phyloP scores from a whole-genome alignment of 1,140 invertebrate genomes.

The Oncopodura yosiiana region DNA sequence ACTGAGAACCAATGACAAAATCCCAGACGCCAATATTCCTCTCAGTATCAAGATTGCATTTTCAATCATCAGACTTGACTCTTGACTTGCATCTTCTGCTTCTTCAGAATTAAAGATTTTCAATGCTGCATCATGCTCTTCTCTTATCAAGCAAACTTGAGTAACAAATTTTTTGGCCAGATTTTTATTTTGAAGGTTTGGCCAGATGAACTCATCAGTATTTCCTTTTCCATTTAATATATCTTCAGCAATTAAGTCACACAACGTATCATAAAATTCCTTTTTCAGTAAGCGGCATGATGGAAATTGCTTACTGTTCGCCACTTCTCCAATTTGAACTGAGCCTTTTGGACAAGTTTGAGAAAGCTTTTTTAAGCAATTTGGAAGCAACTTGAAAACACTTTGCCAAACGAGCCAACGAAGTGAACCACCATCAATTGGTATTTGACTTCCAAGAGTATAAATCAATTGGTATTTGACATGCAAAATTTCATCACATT shows the following conservation, averaged over 20 bases:
- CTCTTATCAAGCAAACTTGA: too few species aligned
- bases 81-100: too few species aligned
- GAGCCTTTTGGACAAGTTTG: neutral
- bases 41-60: conserved; percentile 8
- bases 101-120: too few species aligned
- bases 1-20: conserved; percentile 1
- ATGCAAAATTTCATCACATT: conserved; percentile 20
- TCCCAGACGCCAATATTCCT: conserved; percentile 12
- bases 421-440: neutral
- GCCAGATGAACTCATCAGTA: neutral
- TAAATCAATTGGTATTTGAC: conserved; percentile 22
- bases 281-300: neutral
- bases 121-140: too few species aligned
- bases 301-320: neutral
- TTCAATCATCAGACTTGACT: too few species aligned
- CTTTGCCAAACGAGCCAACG: conserved; percentile 12
- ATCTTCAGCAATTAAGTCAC: neutral
- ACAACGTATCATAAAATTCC: neutral
- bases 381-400: neutral
- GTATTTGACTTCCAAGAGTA: conserved; percentile 9
- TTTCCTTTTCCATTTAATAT: neutral
- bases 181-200: neutral
- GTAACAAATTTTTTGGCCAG: neutral
- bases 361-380: neutral
- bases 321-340: neutral